phyloP scores from a whole-genome alignment of 2,888 invertebrate species.

The Apoda limacodes region DNA sequence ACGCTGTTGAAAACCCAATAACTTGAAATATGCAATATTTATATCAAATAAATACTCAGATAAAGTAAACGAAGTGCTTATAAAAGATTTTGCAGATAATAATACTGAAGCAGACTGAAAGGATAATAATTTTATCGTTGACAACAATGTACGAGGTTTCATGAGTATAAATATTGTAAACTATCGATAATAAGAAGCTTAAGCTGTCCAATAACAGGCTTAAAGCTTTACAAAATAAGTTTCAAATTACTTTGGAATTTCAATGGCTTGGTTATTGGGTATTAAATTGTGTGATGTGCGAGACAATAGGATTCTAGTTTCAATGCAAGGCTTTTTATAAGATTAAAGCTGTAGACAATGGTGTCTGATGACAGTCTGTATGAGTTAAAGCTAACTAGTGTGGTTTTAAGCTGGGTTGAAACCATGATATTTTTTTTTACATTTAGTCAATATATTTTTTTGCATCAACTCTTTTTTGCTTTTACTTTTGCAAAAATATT shows the following conservation, averaged over 20 bases:
- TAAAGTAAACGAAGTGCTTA: not conserved
- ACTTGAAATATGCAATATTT: no score
- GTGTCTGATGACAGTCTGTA: constrained; percentile 23
- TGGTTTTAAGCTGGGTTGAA: no score
- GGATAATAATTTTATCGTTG: constrained; percentile 29
- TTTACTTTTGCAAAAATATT: constrained; percentile 3
- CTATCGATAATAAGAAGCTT: constrained; percentile 24
- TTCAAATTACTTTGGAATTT: constrained; percentile 7
- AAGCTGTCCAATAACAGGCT: constrained; percentile 13
- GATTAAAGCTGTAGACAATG: constrained; percentile 25
- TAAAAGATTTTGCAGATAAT: not conserved
- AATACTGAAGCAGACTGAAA: no score
- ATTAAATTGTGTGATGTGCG: constrained; percentile 27
- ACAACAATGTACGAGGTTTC: constrained; percentile 25
- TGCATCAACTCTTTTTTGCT: no score
- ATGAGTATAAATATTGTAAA: constrained; percentile 26
- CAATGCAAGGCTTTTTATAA: constrained; percentile 23
- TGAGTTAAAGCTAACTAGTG: constrained; percentile 10
- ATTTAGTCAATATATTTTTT: no score
- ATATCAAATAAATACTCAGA: constrained; percentile 15
- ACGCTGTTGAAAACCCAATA: no score
- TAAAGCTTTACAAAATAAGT: constrained; percentile 15
- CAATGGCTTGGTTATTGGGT: constrained; percentile 20
- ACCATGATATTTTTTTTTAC: no score
- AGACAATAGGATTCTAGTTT: constrained; percentile 27